These are phyloP conservation scores for Catharus minimus DNA, from an alignment of 2,113 vertebrate species.

Conservation along the genomic window DNA sequence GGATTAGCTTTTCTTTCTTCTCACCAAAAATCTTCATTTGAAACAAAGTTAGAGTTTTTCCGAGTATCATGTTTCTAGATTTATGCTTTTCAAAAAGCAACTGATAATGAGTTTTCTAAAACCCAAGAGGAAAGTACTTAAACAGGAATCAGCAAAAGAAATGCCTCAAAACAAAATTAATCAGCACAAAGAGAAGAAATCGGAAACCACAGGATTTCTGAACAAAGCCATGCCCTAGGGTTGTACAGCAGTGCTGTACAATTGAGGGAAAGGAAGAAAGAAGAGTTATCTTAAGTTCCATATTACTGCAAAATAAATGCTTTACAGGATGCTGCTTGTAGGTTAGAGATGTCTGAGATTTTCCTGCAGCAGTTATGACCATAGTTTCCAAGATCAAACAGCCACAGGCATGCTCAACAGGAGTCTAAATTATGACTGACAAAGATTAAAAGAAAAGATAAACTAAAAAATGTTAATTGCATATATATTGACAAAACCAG, in stretches of 20 bases:
- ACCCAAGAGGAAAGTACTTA: background rate
- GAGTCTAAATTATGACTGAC: slow-evolving; percentile 11
- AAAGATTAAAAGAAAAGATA: slow-evolving; percentile 29
- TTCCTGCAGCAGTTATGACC: slow-evolving; percentile 36
- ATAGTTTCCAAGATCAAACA: slow-evolving; percentile 6
- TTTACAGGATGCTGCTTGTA: slow-evolving; percentile 54
- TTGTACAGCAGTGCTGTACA: slow-evolving; percentile 8
- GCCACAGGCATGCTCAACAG: background rate
- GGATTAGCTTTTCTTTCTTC: background rate
- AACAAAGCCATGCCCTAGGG: slow-evolving; percentile 52
- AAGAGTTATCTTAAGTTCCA: slow-evolving; percentile 50
- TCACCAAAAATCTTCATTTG: background rate
- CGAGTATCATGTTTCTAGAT: background rate
- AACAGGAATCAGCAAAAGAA: slow-evolving; percentile 27
- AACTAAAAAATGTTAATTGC: slow-evolving; percentile 16
- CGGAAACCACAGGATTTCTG: slow-evolving; percentile 46
- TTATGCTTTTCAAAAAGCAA: slow-evolving; percentile 4
- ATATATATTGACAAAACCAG: background rate
- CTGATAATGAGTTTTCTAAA: background rate
- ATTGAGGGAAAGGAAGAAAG: slow-evolving; percentile 31
- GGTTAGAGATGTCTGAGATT: slow-evolving; percentile 19
- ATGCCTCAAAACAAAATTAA: slow-evolving; percentile 43
- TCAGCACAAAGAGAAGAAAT: slow-evolving; percentile 49
- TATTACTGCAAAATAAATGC: slow-evolving; percentile 35
- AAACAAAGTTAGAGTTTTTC: background rate